Base-by-base conservation (phyloP, 2,888 invertebrate species). In the Stenolophus ochropezus region DNA sequence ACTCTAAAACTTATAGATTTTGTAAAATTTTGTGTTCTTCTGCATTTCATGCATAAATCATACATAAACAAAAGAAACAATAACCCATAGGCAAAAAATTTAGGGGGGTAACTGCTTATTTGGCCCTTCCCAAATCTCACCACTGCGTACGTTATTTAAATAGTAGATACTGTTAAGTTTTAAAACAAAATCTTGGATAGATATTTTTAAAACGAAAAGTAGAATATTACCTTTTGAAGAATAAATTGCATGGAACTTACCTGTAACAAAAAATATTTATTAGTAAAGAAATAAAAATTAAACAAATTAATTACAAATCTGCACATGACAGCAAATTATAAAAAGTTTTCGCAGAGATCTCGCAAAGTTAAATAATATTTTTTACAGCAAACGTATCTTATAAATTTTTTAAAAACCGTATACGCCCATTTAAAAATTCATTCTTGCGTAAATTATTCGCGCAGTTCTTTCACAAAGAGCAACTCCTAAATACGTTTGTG, bases 401-500 rank as follows among this genome's bases (percentile, higher is more conserved):
- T 69, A 69, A 69, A 69, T 33, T 69, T 69, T 69, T n/a, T 18
- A 69, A 69, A 69, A 33, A 69, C 42, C 18, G 42, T 33, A 69
- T 33, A 16, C 33, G 33, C 11, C 65, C 42, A 33, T 69, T 69
- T 20, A 69, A 69, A 69, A 69, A 69, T 69, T 69, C 69, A 42
- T 69, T 33, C 69, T 21, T 27, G 42, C 42, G 33, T 42, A 33
- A 69, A 69, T 69, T 69, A 69, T 69, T 42, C 21, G 16, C 42
- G 11, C 4, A 33, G 18, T 69, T 33, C 69, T 69, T 69, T 42
- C 11, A 69, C 69, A 69, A 47, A 69, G 69, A 27, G 25, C 27
- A 69, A 69, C 42, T 33, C 69, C 69, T 47, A 47, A 69, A 69
- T 69, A 69, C 69, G 69, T 69, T 69, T 69, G 69, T 33, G n/a